Conservation (phyloP, 2,113 vertebrate species). For the Ariopsis seemanni region DNA sequence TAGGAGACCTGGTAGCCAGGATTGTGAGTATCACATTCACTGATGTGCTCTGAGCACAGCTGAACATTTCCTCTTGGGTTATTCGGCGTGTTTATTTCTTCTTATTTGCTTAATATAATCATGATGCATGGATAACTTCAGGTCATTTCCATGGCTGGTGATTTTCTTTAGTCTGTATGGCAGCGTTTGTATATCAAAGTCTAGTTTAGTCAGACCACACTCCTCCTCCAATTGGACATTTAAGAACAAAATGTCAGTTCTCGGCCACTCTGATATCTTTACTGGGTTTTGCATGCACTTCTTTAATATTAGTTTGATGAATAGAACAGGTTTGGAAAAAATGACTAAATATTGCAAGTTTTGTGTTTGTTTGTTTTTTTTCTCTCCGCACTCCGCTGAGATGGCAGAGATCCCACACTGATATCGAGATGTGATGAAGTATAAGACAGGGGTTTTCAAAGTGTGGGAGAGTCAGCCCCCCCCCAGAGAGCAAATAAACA, state of each 20-base stretch:
- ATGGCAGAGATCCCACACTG: too few relatives aligned
- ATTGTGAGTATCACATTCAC: conserved; percentile 80
- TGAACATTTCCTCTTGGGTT: neutral
- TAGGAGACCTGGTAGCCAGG: conserved; percentile 86
- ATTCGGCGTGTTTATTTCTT: neutral
- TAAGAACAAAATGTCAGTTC: too few relatives aligned
- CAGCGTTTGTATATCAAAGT: too few relatives aligned
- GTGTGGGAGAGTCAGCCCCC: too few relatives aligned
- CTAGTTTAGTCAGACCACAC: neutral
- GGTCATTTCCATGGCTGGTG: neutral
- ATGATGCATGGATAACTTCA: neutral
- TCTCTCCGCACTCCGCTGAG: too few relatives aligned
- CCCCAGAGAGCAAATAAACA: too few relatives aligned
- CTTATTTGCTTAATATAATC: neutral
- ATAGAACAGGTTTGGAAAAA: neutral
- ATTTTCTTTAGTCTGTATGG: neutral
- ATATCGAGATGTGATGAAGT: too few relatives aligned
- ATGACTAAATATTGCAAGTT: neutral
- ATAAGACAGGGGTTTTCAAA: too few relatives aligned
- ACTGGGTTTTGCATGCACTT: neutral
- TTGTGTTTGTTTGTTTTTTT: neutral
- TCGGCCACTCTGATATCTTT: neutral
- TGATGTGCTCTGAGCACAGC: neutral
- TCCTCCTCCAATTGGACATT: neutral
- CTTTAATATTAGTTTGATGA: neutral